Evolutionary conservation across 2,797 vertebrate species (phyloP), one percentile per base, ranked within the genome.

Genomic region (Stomatorhinus walkeri): DNA sequence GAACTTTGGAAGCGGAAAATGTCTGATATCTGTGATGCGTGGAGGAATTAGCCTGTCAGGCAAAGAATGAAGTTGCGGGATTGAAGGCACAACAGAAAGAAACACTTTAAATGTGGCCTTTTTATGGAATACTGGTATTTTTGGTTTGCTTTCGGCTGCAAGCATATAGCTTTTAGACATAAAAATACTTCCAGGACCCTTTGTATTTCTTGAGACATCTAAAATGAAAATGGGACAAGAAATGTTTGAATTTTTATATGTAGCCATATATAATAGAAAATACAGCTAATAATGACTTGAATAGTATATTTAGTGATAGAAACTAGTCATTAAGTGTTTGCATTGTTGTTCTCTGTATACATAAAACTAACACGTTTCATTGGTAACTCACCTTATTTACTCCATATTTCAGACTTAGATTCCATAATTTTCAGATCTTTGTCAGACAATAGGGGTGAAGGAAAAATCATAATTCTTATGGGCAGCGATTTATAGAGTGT

Each of bases 71-170:
- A 89, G 90, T 48, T 7, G 81, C 46, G 68, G 72, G 49, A 81
- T 5, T 46, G 40, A 87, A 56, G 79, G 64, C 19, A 76, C 22
- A 81, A 43, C 40, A 40, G 19, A 86, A 76, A 72, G 22, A 24
- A n/a, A 92, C 89, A 93, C 46, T 89, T 91, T 24, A 89, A 52
- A 87, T 14, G 22, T 12, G 89, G 51, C n/a, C 87, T 93, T 92
- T 93, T 94, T 95, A 92, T 93, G 93, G 93, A 90, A 94, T 91
- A 93, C 88, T 91, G 91, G 93, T 94, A 94, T 95, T 96, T 95
- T 95, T 96, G 95, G 92, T 94, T 95, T 93, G 94, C 93, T 90
- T 94, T 95, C 95, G 94, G 95, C 92, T 92, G 91, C 89, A 92
- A 93, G 93, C 94, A 91, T 94, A 92, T 94, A 89, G 61, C 91